Conservation (phyloP, 2,113 vertebrate species). For the Strigops habroptila region DNA sequence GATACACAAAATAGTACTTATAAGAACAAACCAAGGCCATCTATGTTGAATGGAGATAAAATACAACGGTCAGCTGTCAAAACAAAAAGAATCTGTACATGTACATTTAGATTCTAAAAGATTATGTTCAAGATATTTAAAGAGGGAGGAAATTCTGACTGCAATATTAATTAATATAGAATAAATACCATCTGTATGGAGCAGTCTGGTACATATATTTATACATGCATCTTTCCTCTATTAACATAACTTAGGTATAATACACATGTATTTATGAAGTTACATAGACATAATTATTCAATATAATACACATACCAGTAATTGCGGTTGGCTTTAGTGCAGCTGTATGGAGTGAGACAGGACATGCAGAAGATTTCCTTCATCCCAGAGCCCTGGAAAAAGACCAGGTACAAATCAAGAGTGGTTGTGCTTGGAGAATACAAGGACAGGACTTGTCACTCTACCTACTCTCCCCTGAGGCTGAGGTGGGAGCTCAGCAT, state of each 20-base stretch:
- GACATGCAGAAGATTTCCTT: neutral
- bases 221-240: neutral
- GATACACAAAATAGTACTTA: neutral
- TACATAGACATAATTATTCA: neutral
- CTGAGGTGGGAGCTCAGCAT: neutral
- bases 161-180: conserved; percentile 26
- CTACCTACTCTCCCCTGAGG: neutral
- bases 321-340: neutral
- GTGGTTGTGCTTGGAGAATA: neutral
- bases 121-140: conserved; percentile 1
- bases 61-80: neutral
- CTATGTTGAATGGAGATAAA: neutral
- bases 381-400: neutral
- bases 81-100: neutral
- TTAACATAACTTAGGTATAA: neutral
- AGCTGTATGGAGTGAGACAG: neutral
- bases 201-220: neutral
- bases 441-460: neutral
- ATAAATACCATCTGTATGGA: conserved; percentile 28
- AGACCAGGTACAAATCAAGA: neutral
- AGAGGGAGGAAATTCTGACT: neutral
- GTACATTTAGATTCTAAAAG: neutral
- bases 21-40: neutral
- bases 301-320: neutral
- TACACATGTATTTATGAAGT: neutral